These are phyloP conservation scores for Varanus salvator DNA, from an alignment of 2,113 vertebrate genomes.

Conservation along the genomic window DNA sequence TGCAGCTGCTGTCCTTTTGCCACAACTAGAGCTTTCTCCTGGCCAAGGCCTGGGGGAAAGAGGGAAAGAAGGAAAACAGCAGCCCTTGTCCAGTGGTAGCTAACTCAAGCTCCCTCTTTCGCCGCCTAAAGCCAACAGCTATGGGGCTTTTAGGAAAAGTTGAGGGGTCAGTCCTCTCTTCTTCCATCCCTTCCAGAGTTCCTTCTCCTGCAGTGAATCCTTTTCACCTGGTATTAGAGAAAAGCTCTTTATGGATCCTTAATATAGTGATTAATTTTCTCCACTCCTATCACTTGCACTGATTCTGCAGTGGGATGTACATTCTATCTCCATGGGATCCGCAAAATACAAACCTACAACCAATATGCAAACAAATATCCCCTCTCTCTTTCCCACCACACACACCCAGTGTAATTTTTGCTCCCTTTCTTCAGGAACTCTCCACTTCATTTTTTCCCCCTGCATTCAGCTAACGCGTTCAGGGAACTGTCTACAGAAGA, in stretches of 20 bases:
- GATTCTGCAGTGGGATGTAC: neutral
- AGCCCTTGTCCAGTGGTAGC: no score
- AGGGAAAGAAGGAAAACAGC: no score
- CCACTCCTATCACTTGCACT: neutral
- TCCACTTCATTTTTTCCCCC: no score
- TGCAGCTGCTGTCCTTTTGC: no score
- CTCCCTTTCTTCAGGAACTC: neutral
- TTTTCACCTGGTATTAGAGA: neutral
- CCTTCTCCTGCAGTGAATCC: neutral
- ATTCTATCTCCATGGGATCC: neutral
- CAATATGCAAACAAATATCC: neutral
- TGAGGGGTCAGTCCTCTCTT: neutral
- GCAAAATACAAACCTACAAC: neutral
- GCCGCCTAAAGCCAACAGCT: neutral
- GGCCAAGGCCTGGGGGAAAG: no score
- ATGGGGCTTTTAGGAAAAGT: neutral
- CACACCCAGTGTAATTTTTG: neutral
- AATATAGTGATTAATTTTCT: neutral
- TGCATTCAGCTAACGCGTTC: conserved; percentile 1
- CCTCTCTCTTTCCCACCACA: neutral
- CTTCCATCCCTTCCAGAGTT: no score
- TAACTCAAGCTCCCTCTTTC: no score
- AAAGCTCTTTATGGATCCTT: neutral
- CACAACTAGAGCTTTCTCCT: no score
- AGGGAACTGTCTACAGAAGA: neutral